Base-by-base conservation (phyloP, 2,888 invertebrate genomes). In the Drosophila rubida region DNA sequence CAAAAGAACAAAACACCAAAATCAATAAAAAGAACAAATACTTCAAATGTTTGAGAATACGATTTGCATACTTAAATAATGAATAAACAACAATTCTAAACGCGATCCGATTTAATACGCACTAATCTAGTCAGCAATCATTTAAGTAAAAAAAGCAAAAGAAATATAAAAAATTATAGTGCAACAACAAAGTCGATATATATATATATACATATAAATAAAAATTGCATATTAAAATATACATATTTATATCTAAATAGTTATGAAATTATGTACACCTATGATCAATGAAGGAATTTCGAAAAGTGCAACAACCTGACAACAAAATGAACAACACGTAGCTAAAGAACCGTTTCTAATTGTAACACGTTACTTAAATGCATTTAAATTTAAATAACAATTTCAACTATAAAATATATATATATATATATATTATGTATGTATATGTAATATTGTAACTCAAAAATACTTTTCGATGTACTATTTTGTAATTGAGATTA, bases 311-410 rank as follows among this genome's bases (percentile, higher is more conserved):
- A 64, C 55, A 74, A 73, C 69, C 77, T 73, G 72, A 79, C 49
- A 70, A 55, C 41, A 45, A 50, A 35, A 65, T 30, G 39, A 49
- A 51, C 19, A 58, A 73, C 48, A 61, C 61, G 23, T 60, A 78
- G 62, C 46, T 69, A 75, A 85, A 60, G 62, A 62, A 61, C 41
- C 69, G 78, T 69, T 79, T 84, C 66, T 75, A 75, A 76, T 76
- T 75, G 77, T 75, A 69, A 86, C 75, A 86, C 77, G 84, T 88
- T 85, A 85, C 85, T 85, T 88, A 85, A 84, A 75, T 86, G 85
- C 85, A 85, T 85, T 85, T 85, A 87, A 87, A 70, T 70, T 75
- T 83, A 76, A 84, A 67, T 70, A 80, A 80, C 77, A 76, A 75
- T 66, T 58, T 71, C 45, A 66, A 62, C 54, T 58, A 62, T 68